Evolutionary conservation across 2,113 vertebrate species (phyloP).

Genomic region (Eubucco bourcierii): DNA sequence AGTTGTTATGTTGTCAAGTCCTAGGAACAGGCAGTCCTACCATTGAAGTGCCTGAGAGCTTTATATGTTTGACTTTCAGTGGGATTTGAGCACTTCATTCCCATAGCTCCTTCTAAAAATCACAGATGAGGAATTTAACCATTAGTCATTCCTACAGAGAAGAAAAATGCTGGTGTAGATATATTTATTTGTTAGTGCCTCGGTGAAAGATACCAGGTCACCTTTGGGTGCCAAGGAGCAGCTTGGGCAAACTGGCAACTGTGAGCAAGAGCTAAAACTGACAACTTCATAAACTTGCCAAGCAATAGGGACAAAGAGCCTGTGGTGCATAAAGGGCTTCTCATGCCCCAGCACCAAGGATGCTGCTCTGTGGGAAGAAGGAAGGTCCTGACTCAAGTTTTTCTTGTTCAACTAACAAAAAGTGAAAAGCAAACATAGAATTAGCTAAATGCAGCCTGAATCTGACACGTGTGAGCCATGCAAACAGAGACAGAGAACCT

Average conservation of each 20-base stretch:
- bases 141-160: not conserved
- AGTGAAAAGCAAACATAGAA: not conserved
- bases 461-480: not conserved
- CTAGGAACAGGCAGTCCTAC: not conserved
- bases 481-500: not conserved
- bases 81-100: not conserved
- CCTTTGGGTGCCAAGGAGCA: not conserved
- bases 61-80: not conserved
- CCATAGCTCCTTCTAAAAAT: not conserved
- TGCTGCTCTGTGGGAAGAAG: not conserved
- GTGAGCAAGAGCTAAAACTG: not conserved
- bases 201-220: not conserved
- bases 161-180: not conserved
- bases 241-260: not conserved
- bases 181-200: not conserved
- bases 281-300: not conserved
- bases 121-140: not conserved
- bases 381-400: not conserved
- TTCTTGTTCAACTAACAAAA: not conserved
- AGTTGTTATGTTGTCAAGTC: not conserved
- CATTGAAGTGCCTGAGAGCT: not conserved
- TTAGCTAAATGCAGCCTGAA: not conserved
- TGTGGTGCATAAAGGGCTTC: not conserved
- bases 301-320: not conserved
- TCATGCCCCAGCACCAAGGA: not conserved